phyloP scores from a whole-genome alignment of 2,888 invertebrate genomes.

The Mythimna albipuncta region DNA sequence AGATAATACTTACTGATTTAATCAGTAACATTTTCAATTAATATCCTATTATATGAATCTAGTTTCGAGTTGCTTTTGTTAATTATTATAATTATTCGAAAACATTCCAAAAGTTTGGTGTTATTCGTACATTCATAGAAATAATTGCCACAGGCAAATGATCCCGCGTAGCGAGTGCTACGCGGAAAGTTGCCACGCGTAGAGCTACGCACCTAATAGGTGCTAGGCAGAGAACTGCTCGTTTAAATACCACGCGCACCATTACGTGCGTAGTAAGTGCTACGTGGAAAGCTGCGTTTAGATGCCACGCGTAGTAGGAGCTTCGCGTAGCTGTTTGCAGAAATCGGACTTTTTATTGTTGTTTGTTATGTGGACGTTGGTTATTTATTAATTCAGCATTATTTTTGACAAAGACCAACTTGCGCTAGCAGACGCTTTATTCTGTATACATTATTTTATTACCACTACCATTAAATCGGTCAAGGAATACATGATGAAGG shows the following conservation, averaged over 20 bases:
- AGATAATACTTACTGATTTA: constrained; percentile 4
- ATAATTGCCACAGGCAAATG: neutral
- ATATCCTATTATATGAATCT: neutral
- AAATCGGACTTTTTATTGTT: neutral
- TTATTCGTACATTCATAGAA: neutral
- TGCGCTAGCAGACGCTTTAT: too few species aligned
- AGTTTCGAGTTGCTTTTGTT: neutral
- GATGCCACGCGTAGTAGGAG: neutral
- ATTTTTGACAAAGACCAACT: neutral
- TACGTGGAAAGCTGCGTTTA: neutral
- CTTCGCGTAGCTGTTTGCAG: neutral
- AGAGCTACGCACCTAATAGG: neutral
- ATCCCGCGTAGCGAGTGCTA: neutral
- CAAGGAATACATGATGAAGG: too few species aligned
- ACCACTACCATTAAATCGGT: too few species aligned
- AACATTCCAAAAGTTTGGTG: neutral
- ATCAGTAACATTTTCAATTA: neutral
- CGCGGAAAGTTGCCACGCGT: neutral
- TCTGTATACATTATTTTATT: too few species aligned
- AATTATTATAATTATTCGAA: neutral
- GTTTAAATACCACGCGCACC: neutral
- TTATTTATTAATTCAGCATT: neutral
- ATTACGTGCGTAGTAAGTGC: neutral
- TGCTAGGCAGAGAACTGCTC: neutral
- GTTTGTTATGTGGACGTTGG: neutral